phyloP scores from a whole-genome alignment of 2,888 invertebrate species.

The Theodoxus fluviatilis region DNA sequence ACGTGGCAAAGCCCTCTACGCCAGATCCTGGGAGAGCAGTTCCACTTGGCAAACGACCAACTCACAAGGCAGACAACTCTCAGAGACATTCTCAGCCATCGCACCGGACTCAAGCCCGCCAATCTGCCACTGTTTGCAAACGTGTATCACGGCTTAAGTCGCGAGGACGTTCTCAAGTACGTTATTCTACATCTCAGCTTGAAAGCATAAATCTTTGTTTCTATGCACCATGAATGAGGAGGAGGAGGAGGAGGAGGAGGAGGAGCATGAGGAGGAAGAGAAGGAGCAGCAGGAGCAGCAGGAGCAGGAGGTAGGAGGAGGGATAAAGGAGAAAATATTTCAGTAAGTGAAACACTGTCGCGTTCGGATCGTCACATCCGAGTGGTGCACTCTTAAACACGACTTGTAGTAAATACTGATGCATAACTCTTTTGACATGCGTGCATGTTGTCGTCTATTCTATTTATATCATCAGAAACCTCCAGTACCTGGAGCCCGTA shows the following conservation, averaged over 20 bases:
- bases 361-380: too few species aligned
- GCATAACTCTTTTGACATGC: not conserved
- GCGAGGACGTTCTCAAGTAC: conserved; percentile 15
- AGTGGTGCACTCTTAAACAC: too few species aligned
- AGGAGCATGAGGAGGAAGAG: too few species aligned
- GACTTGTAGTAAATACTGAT: too few species aligned
- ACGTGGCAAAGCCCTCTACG: conserved; percentile 17
- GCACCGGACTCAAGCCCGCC: conserved; percentile 23
- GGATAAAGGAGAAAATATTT: too few species aligned
- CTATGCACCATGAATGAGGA: not conserved
- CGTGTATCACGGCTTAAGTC: not conserved
- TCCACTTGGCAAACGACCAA: conserved; percentile 11
- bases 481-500: conserved; percentile 1
- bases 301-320: too few species aligned
- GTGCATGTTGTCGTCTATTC: not conserved
- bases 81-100: conserved; percentile 24
- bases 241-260: not conserved
- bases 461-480: not conserved
- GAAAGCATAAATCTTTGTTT: not conserved
- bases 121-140: conserved; percentile 21
- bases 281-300: too few species aligned
- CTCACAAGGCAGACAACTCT: conserved; percentile 23
- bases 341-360: too few species aligned
- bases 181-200: not conserved
- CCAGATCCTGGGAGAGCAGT: conserved; percentile 27